Percentiles rank a stretch among this genome's conserved stretches.
These are phyloP conservation scores for Apeira syringaria DNA, from an alignment of 2,888 invertebrate species.

Conservation along the genomic window DNA sequence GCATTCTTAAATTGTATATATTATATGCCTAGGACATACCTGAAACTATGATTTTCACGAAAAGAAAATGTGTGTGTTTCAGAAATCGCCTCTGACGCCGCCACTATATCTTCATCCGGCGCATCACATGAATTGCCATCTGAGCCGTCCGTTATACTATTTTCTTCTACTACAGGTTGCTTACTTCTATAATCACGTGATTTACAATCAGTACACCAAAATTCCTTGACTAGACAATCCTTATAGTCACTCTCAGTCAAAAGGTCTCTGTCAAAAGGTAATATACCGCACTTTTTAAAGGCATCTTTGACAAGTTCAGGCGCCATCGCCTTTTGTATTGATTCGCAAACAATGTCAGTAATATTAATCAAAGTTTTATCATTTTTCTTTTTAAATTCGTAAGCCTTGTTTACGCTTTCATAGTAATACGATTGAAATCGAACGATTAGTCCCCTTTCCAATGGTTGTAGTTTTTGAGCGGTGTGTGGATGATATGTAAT, in stretches of 20 bases:
- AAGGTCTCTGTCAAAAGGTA: constrained; percentile 16
- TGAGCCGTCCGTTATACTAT: not conserved
- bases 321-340: constrained; percentile 3
- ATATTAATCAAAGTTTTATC: not conserved
- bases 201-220: constrained; percentile 8
- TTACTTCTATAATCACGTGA: not conserved
- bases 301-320: constrained; percentile 4
- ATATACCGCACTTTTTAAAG: constrained; percentile 11
- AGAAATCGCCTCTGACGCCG: not conserved
- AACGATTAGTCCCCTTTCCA: constrained; percentile 1
- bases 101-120: not conserved
- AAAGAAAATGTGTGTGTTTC: no score
- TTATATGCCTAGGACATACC: no score
- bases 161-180: not conserved
- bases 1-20: no score
- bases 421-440: not conserved
- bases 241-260: constrained; percentile 5
- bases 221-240: not conserved
- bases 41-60: no score
- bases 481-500: constrained; percentile 6
- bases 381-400: not conserved
- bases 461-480: constrained; percentile 1
- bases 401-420: not conserved
- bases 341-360: not conserved
- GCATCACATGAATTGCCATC: not conserved